These are phyloP conservation scores for Noctua janthina DNA, from an alignment of 2,888 invertebrate species.

Conservation along the genomic window DNA sequence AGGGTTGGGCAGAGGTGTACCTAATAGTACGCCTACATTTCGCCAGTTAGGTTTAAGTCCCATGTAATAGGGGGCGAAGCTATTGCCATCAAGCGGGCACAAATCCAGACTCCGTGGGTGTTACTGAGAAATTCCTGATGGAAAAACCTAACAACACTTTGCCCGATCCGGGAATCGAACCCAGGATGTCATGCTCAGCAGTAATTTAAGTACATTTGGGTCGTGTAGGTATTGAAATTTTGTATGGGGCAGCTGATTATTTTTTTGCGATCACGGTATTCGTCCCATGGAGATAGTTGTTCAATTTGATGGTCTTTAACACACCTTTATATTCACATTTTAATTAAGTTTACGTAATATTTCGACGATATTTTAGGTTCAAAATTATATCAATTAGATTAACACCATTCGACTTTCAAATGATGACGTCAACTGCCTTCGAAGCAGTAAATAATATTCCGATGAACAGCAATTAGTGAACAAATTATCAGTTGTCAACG, in stretches of 20 bases:
- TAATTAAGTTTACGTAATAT: neutral
- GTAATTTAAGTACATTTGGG: neutral
- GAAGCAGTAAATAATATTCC: neutral
- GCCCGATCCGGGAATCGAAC: neutral
- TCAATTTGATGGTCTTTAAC: neutral
- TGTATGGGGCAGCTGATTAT: neutral
- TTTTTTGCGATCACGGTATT: neutral
- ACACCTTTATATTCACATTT: neutral
- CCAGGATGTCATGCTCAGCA: neutral
- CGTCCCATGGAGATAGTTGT: neutral
- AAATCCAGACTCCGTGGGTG: neutral
- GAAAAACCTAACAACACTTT: neutral
- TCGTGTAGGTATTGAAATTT: neutral
- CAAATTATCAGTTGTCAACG: constrained; percentile 28
- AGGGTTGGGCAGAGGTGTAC: neutral
- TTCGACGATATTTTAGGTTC: neutral
- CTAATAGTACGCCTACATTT: too few species aligned
- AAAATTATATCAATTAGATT: neutral
- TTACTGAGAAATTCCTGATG: neutral
- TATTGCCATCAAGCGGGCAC: neutral
- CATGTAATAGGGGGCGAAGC: too few species aligned
- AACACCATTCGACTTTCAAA: neutral
- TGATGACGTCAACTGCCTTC: constrained; percentile 4
- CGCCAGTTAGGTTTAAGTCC: too few species aligned
- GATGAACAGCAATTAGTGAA: constrained; percentile 31